These are phyloP conservation scores for Sebastes fasciatus DNA, from an alignment of 2,113 vertebrate genomes.

Conservation along the genomic window DNA sequence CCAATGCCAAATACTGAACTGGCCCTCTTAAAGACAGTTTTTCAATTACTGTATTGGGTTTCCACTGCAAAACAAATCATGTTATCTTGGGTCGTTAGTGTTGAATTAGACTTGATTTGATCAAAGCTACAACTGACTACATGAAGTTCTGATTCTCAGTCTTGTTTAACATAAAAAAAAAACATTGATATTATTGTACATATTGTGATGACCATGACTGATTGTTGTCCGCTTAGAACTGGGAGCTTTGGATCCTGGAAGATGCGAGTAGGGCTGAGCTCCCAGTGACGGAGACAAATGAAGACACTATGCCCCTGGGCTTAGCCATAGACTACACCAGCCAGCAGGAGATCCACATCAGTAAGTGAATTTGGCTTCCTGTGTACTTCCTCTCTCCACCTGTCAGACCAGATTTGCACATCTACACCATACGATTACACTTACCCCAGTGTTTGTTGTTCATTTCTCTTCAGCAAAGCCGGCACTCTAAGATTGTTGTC, in stretches of 20 bases:
- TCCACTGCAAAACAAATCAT: neutral
- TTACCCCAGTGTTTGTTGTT: neutral
- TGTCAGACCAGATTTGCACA: conserved; percentile 12
- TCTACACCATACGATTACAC: neutral
- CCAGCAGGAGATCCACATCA: conserved; percentile 88
- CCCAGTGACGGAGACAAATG: conserved; percentile 90
- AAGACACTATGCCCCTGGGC: conserved; percentile 94
- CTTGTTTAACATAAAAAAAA: neutral
- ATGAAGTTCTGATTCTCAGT: neutral
- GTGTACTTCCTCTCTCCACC: neutral
- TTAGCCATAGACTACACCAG: conserved; percentile 92
- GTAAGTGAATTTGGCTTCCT: conserved; percentile 81
- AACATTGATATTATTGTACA: too few species aligned
- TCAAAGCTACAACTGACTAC: neutral
- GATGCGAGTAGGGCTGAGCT: conserved; percentile 94
- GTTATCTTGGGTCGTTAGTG: neutral
- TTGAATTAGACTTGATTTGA: neutral
- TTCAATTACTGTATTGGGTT: neutral
- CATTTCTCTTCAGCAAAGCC: neutral
- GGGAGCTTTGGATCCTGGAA: conserved; percentile 95
- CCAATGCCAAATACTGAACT: neutral
- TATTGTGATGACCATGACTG: neutral
- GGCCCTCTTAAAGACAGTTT: neutral
- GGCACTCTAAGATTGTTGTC: neutral
- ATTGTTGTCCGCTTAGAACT: conserved; percentile 77